These are phyloP conservation scores for Calephelis nemesis DNA, from an alignment of 1,140 invertebrate genomes.

Conservation along the genomic window DNA sequence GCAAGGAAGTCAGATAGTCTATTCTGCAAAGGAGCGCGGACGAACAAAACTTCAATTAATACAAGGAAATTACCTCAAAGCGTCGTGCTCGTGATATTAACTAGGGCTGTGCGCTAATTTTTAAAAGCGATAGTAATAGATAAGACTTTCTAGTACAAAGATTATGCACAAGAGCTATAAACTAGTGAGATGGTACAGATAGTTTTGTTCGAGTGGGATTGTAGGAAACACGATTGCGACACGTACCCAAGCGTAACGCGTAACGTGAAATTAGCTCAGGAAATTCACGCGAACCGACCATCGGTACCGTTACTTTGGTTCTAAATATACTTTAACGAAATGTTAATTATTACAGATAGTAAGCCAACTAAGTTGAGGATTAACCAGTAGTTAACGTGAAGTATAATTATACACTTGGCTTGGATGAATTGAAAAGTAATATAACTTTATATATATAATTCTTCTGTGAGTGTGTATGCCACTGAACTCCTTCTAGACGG, in stretches of 20 bases:
- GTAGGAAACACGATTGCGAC: conserved; percentile 9
- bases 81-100: not conserved
- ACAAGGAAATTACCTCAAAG: too few relatives aligned
- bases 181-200: not conserved
- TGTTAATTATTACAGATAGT: too few relatives aligned
- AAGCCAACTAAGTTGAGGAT: not conserved
- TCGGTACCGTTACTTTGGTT: conserved; percentile 5
- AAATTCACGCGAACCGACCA: conserved; percentile 11
- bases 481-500: too few relatives aligned
- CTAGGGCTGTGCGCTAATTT: not conserved
- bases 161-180: conserved; percentile 1
- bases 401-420: too few relatives aligned
- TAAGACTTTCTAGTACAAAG: not conserved
- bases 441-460: too few relatives aligned
- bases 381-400: too few relatives aligned
- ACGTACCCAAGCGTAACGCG: conserved; percentile 4
- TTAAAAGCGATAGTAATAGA: not conserved
- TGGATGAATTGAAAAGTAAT: too few relatives aligned
- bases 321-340: not conserved
- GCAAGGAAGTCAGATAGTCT: too few relatives aligned
- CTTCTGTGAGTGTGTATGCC: too few relatives aligned
- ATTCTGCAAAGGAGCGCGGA: too few relatives aligned
- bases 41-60: too few relatives aligned
- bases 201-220: conserved; percentile 10
- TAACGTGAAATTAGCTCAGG: conserved; percentile 4